phyloP scores from a whole-genome alignment of 2,888 invertebrate species.

The Ommatoiulus sabulosus region DNA sequence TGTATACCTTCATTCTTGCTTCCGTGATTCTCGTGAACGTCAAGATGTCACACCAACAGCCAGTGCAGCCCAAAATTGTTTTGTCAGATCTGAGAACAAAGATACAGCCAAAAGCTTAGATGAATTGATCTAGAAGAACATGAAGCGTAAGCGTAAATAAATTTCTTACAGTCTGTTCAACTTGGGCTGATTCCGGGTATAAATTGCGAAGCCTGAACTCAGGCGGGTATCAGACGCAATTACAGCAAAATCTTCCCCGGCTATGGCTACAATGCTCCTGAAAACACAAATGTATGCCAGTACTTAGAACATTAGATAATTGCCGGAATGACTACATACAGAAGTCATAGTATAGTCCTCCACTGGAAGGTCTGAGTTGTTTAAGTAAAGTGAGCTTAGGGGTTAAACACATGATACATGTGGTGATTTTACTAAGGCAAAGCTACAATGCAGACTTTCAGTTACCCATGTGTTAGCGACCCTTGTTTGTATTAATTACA shows the following conservation, averaged over 20 bases:
- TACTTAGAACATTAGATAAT: too few species aligned
- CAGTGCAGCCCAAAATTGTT: conserved; percentile 92
- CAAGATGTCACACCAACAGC: conserved; percentile 98
- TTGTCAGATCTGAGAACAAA: conserved; percentile 73
- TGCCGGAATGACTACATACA: too few species aligned
- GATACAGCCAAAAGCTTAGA: neutral
- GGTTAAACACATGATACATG: too few species aligned
- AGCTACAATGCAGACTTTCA: too few species aligned
- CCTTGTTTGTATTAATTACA: too few species aligned
- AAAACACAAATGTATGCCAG: neutral
- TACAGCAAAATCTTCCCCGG: conserved; percentile 94
- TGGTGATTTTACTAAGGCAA: too few species aligned
- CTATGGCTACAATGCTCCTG: conserved; percentile 94
- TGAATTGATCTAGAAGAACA: neutral
- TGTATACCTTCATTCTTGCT: conserved; percentile 82
- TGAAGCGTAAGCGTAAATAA: neutral
- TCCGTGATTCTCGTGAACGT: conserved; percentile 86
- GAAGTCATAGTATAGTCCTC: conserved; percentile 62
- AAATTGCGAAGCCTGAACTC: conserved; percentile 90
- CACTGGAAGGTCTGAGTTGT: neutral
- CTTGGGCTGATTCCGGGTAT: conserved; percentile 89
- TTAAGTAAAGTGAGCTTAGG: neutral
- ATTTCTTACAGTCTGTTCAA: conserved; percentile 66
- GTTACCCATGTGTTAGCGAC: too few species aligned
- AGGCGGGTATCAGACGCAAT: conserved; percentile 96